These are phyloP conservation scores for Trachurus trachurus DNA, from an alignment of 2,797 vertebrate species.

Conservation along the genomic window DNA sequence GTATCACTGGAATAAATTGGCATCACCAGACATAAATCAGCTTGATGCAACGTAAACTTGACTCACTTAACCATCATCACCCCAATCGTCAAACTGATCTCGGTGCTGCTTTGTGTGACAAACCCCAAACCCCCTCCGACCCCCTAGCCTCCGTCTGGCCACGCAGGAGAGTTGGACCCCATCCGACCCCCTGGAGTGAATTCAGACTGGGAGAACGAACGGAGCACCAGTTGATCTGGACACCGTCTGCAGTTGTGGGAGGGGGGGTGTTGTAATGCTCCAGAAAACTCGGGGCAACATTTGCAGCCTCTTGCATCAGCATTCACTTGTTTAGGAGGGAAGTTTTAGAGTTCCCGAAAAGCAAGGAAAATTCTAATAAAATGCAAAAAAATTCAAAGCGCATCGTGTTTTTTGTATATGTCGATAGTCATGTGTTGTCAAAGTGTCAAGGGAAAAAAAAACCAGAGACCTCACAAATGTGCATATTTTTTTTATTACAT, in stretches of 20 bases:
- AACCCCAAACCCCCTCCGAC: not conserved
- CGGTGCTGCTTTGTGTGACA: constrained; percentile 45
- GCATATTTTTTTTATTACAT: constrained; percentile 61
- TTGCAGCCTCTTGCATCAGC: constrained; percentile 56
- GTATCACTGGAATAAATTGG: constrained; percentile 33
- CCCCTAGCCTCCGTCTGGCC: not conserved
- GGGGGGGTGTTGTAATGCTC: constrained; percentile 20
- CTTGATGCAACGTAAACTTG: constrained; percentile 22
- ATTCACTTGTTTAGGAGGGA: constrained; percentile 63
- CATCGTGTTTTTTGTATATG: not conserved
- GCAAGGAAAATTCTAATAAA: constrained; percentile 76
- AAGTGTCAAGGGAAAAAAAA: constrained; percentile 21
- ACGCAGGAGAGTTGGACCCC: constrained; percentile 13
- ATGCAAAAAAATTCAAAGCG: constrained; percentile 27
- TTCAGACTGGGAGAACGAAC: constrained; percentile 32
- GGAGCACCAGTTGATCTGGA: constrained; percentile 67
- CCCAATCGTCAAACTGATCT: constrained; percentile 35
- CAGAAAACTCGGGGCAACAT: constrained; percentile 39
- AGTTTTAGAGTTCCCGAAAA: constrained; percentile 61
- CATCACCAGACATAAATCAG: constrained; percentile 32
- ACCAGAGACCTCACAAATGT: not conserved
- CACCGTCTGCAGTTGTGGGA: constrained; percentile 36
- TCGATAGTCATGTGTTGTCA: not conserved
- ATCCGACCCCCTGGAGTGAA: constrained; percentile 24
- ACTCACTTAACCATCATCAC: constrained; percentile 9